Percentiles rank a stretch among this genome's conserved stretches.
Conservation (phyloP, 2,113 vertebrate species). For the Murina feae region DNA sequence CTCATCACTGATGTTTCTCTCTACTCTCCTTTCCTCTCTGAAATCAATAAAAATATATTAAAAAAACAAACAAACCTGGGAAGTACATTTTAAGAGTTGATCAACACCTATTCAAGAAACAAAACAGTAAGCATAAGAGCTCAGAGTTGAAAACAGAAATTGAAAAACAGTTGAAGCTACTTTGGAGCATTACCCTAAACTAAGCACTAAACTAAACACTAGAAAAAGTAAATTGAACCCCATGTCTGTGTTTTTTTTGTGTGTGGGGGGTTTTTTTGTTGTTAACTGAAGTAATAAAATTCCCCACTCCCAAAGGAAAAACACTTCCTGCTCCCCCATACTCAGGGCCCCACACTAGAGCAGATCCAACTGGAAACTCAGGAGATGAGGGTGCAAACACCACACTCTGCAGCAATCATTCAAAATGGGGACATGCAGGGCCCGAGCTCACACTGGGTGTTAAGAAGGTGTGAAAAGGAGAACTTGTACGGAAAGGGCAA, state of each 20-base stretch:
- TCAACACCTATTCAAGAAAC: neutral
- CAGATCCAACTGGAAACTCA: neutral
- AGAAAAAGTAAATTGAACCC: neutral
- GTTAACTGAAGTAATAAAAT: neutral
- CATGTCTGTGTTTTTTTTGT: neutral
- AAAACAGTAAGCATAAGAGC: neutral
- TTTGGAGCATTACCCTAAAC: neutral
- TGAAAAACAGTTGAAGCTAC: neutral
- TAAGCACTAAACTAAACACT: neutral
- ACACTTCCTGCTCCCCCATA: neutral
- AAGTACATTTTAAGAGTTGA: conserved; percentile 1
- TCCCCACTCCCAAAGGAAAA: neutral
- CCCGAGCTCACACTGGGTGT: neutral
- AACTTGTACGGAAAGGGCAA: neutral
- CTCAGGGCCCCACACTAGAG: neutral
- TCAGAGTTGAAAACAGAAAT: conserved; percentile 14
- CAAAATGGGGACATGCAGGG: neutral
- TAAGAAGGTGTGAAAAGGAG: neutral
- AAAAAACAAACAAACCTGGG: conserved; percentile 18
- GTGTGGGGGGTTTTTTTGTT: too few species aligned
- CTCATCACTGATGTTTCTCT: too few species aligned
- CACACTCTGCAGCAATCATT: neutral
- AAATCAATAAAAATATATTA: too few species aligned
- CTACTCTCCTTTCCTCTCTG: too few species aligned
- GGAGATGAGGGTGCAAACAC: neutral